phyloP scores from a whole-genome alignment of 2,113 vertebrate genomes.

The Hippocampus zosterae region DNA sequence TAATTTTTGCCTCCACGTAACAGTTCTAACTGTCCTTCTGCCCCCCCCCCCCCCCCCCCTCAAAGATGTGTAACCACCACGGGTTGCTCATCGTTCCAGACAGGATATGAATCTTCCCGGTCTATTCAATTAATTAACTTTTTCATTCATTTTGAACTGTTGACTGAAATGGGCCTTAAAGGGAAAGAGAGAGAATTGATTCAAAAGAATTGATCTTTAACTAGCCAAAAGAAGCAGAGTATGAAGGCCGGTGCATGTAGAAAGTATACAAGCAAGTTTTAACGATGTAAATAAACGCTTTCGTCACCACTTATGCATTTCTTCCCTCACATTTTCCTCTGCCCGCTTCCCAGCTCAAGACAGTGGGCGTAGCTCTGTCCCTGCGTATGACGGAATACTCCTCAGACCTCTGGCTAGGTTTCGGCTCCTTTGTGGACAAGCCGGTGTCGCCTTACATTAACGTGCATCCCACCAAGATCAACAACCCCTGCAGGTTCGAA shows the following conservation, averaged over 20 bases:
- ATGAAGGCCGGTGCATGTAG: neutral
- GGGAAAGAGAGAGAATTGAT: neutral
- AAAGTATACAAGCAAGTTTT: neutral
- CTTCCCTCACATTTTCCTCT: neutral
- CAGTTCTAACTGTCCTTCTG: neutral
- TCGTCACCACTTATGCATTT: neutral
- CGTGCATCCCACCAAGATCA: slow-evolving; percentile 89
- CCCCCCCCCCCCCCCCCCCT: neutral
- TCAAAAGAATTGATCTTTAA: neutral
- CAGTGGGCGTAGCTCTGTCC: slow-evolving; percentile 85
- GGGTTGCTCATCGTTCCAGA: too few species aligned
- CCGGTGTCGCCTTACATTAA: slow-evolving; percentile 95
- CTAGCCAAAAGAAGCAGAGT: neutral
- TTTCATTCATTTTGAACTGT: neutral
- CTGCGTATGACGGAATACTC: slow-evolving; percentile 87
- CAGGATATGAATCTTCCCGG: neutral
- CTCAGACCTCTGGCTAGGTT: slow-evolving; percentile 88
- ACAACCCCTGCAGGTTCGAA: slow-evolving; percentile 92
- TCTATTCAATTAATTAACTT: neutral
- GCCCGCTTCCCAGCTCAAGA: slow-evolving; percentile 75
- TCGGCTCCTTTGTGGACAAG: slow-evolving; percentile 97
- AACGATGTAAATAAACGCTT: neutral
- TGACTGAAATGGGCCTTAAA: neutral
- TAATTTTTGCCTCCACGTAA: neutral
- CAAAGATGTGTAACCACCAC: neutral